Percentiles rank a stretch among this genome's conserved stretches.
Conservation (phyloP, 2,113 vertebrate genomes). For the Neomonachus schauinslandi region DNA sequence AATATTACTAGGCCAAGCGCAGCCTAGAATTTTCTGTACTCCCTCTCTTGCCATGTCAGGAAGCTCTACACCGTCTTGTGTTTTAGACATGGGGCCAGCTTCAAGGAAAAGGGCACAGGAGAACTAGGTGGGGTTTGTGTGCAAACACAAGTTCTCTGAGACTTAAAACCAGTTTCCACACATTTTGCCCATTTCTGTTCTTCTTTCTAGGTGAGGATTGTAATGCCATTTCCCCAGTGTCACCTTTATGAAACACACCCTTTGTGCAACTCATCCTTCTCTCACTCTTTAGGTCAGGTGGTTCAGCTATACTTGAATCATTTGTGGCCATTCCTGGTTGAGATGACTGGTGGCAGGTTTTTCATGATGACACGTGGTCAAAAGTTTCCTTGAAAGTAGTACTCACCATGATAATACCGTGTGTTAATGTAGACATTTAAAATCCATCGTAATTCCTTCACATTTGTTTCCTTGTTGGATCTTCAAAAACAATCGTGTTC, state of each 20-base stretch:
- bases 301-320: neutral
- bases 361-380: neutral
- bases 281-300: neutral
- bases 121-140: neutral
- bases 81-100: neutral
- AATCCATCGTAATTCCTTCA: neutral
- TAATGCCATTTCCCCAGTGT: fast-evolving
- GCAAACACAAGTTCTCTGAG: neutral
- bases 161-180: neutral
- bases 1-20: neutral
- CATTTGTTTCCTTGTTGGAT: neutral
- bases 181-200: neutral
- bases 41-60: fast-evolving
- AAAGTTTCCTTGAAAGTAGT: neutral
- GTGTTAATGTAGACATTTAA: neutral
- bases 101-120: neutral
- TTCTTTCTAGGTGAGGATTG: neutral
- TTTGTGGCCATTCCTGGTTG: neutral
- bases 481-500: neutral
- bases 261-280: neutral
- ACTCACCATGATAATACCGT: neutral
- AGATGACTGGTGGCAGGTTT: neutral
- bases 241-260: neutral
- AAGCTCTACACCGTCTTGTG: neutral
- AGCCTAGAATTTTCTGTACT: neutral